phyloP scores from a whole-genome alignment of 2,797 vertebrate genomes.

The Buceros bicornis region DNA sequence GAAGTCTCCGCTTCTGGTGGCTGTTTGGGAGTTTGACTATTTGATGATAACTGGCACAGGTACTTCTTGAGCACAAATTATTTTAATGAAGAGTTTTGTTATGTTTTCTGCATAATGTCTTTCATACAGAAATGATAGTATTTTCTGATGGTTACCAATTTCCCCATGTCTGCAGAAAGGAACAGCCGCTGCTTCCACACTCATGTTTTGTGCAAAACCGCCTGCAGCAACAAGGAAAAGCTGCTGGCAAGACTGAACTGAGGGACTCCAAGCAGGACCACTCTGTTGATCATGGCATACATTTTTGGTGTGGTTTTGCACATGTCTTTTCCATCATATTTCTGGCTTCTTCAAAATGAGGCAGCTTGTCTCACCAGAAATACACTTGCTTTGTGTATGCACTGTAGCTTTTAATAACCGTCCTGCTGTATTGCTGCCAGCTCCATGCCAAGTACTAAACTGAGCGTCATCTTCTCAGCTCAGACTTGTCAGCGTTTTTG shows the following conservation, averaged over 20 bases:
- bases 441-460: not conserved
- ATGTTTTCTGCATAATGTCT: not conserved
- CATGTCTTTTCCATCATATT: not conserved
- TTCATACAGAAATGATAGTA: not conserved
- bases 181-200: not conserved
- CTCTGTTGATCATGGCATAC: constrained; percentile 5
- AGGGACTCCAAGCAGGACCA: constrained; percentile 10
- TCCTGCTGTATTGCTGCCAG: not conserved
- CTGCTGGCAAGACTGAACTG: not conserved
- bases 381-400: not conserved
- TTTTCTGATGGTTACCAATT: not conserved
- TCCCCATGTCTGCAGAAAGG: not conserved
- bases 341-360: constrained; percentile 13
- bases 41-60: not conserved
- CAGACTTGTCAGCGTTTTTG: not conserved
- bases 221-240: not conserved
- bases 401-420: not conserved
- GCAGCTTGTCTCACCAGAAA: constrained; percentile 10
- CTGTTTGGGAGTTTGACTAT: not conserved
- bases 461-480: not conserved
- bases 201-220: not conserved
- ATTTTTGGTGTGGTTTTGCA: not conserved
- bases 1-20: not conserved
- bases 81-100: not conserved
- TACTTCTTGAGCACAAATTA: not conserved